Evolutionary conservation across 2,113 vertebrate genomes (phyloP).

Genomic region (Verasper variegatus): DNA sequence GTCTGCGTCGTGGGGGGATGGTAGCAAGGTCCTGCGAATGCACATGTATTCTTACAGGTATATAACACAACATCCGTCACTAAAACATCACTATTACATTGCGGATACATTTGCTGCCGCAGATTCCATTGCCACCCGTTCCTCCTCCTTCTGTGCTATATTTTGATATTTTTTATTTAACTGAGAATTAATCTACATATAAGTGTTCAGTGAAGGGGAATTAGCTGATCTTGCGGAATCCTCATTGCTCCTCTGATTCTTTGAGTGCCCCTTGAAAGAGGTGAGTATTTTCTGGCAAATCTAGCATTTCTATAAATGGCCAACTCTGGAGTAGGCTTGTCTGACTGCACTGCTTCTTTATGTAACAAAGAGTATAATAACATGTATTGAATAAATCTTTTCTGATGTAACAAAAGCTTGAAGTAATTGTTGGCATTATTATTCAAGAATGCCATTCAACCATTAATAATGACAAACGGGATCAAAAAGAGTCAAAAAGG

Average conservation of each 20-base stretch:
- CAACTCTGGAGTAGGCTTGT: neutral
- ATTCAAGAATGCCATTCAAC: neutral
- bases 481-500: neutral
- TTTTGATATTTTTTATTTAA: neutral
- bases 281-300: neutral
- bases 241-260: neutral
- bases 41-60: neutral
- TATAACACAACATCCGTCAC: neutral
- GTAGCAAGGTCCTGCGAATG: no score
- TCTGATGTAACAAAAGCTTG: neutral
- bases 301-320: neutral
- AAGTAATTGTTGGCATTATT: neutral
- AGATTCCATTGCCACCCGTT: neutral
- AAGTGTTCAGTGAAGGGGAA: neutral
- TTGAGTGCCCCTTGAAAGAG: neutral
- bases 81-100: neutral
- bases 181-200: neutral
- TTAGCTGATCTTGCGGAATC: conserved; percentile 1
- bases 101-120: neutral
- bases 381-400: neutral
- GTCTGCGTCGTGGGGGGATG: no score
- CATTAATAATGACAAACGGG: neutral
- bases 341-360: neutral
- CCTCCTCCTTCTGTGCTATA: neutral
- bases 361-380: neutral